Evolutionary conservation across 2,888 invertebrate species (phyloP).

Genomic region (Cistogaster globosa): DNA sequence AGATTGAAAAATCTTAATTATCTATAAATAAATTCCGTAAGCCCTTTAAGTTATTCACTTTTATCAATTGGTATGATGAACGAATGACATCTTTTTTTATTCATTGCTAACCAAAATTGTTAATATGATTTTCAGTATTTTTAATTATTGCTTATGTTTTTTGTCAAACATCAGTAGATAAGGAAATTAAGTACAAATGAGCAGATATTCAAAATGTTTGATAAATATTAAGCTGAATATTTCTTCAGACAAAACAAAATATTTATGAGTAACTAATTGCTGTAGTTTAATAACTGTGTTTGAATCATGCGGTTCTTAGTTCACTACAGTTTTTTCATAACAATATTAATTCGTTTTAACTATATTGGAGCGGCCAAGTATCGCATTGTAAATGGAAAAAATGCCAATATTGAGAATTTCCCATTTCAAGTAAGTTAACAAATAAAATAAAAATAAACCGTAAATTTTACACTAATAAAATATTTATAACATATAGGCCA

Average conservation of each 20-base stretch:
- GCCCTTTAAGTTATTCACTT: not conserved
- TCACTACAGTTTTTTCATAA: slow-evolving; percentile 6
- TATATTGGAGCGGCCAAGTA: slow-evolving; percentile 42
- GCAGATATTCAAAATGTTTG: slow-evolving; percentile 16
- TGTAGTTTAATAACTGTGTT: slow-evolving; percentile 26
- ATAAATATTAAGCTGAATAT: slow-evolving; percentile 25
- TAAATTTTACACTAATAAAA: too few relatives aligned
- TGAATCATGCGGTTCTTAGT: slow-evolving; percentile 56
- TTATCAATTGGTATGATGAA: slow-evolving; percentile 11
- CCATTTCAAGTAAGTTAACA: slow-evolving; percentile 76
- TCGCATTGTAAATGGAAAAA: slow-evolving; percentile 80
- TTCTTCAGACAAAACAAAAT: slow-evolving; percentile 1
- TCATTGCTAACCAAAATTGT: slow-evolving; percentile 41
- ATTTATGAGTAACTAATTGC: not conserved
- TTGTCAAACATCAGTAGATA: slow-evolving; percentile 56
- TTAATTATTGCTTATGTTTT: slow-evolving; percentile 56
- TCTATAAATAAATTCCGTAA: not conserved
- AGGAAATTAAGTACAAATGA: slow-evolving; percentile 29
- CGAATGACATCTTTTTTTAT: not conserved
- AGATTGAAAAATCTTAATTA: not conserved
- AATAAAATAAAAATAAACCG: too few relatives aligned
- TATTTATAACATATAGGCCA: too few relatives aligned
- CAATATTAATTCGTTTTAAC: slow-evolving; percentile 16
- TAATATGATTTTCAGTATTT: slow-evolving; percentile 39
- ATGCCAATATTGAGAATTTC: slow-evolving; percentile 78